Percentiles rank a stretch among this genome's conserved stretches.
Conservation (phyloP, 2,113 vertebrate genomes). For the Xenopus borealis region DNA sequence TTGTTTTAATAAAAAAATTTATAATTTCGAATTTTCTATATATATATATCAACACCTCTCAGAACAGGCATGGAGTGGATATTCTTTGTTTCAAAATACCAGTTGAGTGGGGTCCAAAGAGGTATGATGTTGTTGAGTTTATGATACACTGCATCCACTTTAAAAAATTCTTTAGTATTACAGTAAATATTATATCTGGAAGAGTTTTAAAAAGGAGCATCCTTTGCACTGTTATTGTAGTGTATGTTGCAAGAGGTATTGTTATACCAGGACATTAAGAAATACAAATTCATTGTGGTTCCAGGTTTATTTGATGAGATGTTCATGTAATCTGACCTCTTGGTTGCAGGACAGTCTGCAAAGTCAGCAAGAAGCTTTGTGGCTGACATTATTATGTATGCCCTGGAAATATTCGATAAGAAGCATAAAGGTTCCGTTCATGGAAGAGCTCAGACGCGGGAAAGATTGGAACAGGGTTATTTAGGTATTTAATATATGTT, state of each 20-base stretch:
- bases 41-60: too few relatives aligned
- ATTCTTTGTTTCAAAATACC: neutral
- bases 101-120: neutral
- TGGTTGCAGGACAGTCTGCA: conserved; percentile 33
- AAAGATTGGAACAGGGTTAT: conserved; percentile 17
- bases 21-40: too few relatives aligned
- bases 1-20: too few relatives aligned
- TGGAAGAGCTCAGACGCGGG: neutral
- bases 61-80: too few relatives aligned
- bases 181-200: conserved; percentile 20
- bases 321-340: conserved; percentile 35
- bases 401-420: conserved; percentile 25
- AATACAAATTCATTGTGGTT: conserved; percentile 34
- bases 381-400: conserved; percentile 38
- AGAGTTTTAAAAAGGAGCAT: conserved; percentile 5
- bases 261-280: conserved; percentile 20
- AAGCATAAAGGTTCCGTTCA: conserved; percentile 14
- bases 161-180: neutral
- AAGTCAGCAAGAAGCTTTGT: conserved; percentile 41
- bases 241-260: conserved; percentile 26
- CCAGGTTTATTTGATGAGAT: conserved; percentile 38
- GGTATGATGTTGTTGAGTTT: neutral
- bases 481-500: conserved; percentile 27
- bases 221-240: conserved; percentile 3
- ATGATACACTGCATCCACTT: neutral